Conservation (phyloP, 1,140 invertebrate genomes). For the Himalopsyche phryganea region DNA sequence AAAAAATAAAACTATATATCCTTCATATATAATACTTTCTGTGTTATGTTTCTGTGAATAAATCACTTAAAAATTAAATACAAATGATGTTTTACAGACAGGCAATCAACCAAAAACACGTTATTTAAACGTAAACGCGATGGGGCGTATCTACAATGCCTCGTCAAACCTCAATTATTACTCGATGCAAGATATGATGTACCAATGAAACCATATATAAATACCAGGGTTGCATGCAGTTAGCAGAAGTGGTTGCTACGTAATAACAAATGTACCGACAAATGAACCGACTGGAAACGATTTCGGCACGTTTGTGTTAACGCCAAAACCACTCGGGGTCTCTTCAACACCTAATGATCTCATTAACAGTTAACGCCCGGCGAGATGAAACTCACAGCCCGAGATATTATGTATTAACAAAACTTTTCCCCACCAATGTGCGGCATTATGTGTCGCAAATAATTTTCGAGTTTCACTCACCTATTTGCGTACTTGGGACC, state of each 20-base stretch:
- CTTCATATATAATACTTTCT: no score
- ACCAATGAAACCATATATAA: slow-evolving; percentile 1
- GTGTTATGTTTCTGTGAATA: no score
- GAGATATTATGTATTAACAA: slow-evolving; percentile 19
- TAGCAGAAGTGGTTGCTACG: slow-evolving; percentile 8
- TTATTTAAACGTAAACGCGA: no score
- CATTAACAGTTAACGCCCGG: slow-evolving; percentile 32
- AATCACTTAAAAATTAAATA: no score
- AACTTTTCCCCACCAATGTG: slow-evolving; percentile 19
- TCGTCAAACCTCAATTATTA: neutral
- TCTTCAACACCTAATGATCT: slow-evolving; percentile 33
- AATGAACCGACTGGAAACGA: slow-evolving; percentile 19
- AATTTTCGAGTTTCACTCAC: slow-evolving; percentile 10
- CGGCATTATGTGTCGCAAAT: slow-evolving; percentile 25
- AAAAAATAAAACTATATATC: no score
- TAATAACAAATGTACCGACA: slow-evolving; percentile 7
- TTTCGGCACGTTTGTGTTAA: slow-evolving; percentile 24
- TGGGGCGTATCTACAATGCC: neutral
- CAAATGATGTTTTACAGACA: no score
- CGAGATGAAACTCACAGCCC: slow-evolving; percentile 4
- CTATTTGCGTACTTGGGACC: neutral
- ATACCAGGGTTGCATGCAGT: neutral
- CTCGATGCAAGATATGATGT: neutral
- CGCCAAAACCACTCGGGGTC: slow-evolving; percentile 28
- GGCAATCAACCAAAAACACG: no score